A percentile compares a stretch with the other conserved stretches of the same genome.
Evolutionary conservation across 2,113 vertebrate species (phyloP).

Genomic region (Paralichthys olivaceus): DNA sequence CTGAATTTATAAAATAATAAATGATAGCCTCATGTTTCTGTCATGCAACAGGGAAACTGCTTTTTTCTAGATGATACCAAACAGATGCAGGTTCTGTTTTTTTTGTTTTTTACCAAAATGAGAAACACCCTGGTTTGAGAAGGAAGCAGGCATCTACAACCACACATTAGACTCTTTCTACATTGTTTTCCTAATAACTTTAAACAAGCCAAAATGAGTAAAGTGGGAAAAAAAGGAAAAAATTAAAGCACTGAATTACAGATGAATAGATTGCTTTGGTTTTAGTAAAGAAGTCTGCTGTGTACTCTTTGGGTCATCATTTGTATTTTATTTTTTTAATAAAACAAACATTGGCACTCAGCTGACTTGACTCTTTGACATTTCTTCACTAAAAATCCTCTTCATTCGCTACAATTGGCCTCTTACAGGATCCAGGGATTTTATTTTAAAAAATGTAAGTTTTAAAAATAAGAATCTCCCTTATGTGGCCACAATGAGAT

Average conservation of each 20-base stretch:
- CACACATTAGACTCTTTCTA: conserved; percentile 31
- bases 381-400: background rate
- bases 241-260: conserved; percentile 57
- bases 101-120: conserved; percentile 41
- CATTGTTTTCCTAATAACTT: conserved; percentile 47
- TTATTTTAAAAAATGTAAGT: background rate
- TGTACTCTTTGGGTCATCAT: conserved; percentile 81
- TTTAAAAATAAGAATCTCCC: background rate
- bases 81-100: conserved; percentile 34
- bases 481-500: background rate
- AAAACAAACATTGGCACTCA: conserved; percentile 79
- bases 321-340: conserved; percentile 88
- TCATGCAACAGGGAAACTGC: conserved; percentile 19
- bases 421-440: background rate
- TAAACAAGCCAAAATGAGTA: conserved; percentile 67
- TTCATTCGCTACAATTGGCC: too few species aligned
- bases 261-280: conserved; percentile 53
- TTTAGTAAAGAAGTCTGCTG: conserved; percentile 69
- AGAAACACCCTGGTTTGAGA: conserved; percentile 41
- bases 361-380: background rate
- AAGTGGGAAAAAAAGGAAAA: conserved; percentile 23
- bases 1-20: conserved; percentile 1
- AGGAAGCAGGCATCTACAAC: conserved; percentile 32
- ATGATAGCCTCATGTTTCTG: conserved; percentile 6
- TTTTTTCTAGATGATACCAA: conserved; percentile 8